Percentiles rank a stretch among this genome's conserved stretches.
These are phyloP conservation scores for Rhegmatorhina hoffmannsi DNA, from an alignment of 2,113 vertebrate genomes.

Conservation along the genomic window DNA sequence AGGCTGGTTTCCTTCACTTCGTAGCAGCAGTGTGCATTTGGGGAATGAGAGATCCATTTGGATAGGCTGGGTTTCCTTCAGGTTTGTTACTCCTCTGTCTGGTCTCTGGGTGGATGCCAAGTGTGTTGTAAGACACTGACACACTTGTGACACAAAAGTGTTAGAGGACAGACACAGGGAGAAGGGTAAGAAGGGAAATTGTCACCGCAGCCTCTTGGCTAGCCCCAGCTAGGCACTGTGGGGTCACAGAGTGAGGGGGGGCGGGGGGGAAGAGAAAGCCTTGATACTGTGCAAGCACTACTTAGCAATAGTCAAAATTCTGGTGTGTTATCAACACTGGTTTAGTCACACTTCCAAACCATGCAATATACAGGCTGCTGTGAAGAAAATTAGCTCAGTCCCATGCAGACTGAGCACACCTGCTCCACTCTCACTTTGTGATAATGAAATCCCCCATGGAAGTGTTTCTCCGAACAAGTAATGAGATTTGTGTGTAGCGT, in stretches of 20 bases:
- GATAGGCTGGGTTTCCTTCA: background rate
- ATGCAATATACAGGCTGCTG: background rate
- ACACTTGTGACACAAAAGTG: background rate
- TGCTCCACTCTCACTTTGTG: background rate
- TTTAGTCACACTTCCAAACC: background rate
- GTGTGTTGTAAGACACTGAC: background rate
- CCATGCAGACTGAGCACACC: background rate
- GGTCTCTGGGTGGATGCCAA: background rate
- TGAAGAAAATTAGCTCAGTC: background rate
- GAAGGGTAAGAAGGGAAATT: background rate
- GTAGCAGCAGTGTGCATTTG: background rate
- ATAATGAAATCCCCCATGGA: background rate
- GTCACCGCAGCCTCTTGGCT: background rate
- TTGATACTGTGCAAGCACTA: background rate
- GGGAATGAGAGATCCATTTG: background rate
- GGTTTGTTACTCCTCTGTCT: background rate
- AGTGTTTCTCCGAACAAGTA: background rate
- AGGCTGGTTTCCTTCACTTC: background rate
- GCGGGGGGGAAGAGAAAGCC: accelerated
- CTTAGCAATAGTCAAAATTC: background rate
- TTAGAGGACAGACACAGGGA: background rate
- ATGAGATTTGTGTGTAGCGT: background rate
- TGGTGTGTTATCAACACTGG: background rate
- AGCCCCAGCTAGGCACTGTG: background rate
- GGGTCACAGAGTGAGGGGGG: accelerated